Conservation (phyloP, 2,888 invertebrate species). For the Cataglyphis rosenhaueri region DNA sequence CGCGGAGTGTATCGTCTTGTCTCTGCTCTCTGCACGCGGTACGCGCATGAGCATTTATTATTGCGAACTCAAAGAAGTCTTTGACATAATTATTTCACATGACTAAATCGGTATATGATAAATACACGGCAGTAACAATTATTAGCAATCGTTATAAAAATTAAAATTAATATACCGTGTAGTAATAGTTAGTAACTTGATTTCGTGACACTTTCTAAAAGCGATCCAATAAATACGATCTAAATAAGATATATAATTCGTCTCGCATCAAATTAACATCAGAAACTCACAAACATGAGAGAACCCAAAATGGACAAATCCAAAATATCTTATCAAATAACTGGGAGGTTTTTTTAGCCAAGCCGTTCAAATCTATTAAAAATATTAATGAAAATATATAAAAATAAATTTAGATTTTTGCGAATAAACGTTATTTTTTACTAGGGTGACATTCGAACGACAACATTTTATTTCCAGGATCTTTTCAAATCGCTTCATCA, state of each 20-base stretch:
- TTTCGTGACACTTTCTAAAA: background rate
- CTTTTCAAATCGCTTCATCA: background rate
- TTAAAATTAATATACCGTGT: background rate
- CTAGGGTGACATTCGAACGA: background rate
- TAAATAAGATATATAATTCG: background rate
- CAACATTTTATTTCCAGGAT: background rate
- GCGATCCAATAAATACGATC: background rate
- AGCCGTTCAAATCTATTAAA: background rate
- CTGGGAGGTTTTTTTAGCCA: background rate
- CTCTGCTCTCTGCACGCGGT: slow-evolving; percentile 12
- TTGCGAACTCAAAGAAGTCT: background rate
- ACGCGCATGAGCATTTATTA: background rate
- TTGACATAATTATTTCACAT: slow-evolving; percentile 23
- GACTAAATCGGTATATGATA: slow-evolving; percentile 13
- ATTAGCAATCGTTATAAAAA: background rate
- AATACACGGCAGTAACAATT: slow-evolving; percentile 8
- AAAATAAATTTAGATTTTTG: background rate
- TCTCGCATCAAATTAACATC: background rate
- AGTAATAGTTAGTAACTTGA: background rate
- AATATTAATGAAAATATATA: background rate
- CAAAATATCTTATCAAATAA: background rate
- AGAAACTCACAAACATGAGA: background rate
- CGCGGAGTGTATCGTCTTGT: slow-evolving; percentile 22
- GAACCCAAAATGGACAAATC: background rate
- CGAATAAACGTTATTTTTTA: background rate